A percentile compares a stretch with the other conserved stretches of the same genome.
These are phyloP conservation scores for Aphaenogaster ashmeadi DNA, from an alignment of 1,140 invertebrate genomes.

Conservation along the genomic window DNA sequence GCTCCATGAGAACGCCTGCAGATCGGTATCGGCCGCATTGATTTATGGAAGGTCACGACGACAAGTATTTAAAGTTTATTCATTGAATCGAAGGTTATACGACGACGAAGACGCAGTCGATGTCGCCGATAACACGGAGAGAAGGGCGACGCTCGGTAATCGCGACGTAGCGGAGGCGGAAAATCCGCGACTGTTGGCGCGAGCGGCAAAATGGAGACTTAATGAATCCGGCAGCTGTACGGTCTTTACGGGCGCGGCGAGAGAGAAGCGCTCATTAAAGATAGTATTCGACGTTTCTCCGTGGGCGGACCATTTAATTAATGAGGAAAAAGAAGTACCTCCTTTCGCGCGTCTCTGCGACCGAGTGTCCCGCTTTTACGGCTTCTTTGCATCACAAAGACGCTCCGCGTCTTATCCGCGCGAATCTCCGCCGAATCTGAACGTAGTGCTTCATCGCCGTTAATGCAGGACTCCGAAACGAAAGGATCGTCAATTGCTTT, in stretches of 20 bases:
- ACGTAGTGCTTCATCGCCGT: not conserved
- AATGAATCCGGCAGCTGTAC: conserved; percentile 15
- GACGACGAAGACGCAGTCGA: not conserved
- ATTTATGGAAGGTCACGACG: conserved; percentile 73
- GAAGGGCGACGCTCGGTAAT: not conserved
- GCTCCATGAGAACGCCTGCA: conserved; percentile 32
- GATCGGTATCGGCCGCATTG: conserved; percentile 70
- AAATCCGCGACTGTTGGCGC: not conserved
- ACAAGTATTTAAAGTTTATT: conserved; percentile 40
- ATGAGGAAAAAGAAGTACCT: not conserved
- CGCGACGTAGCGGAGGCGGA: conserved; percentile 12
- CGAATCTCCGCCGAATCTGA: not conserved
- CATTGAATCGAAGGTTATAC: conserved; percentile 64
- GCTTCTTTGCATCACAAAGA: conserved; percentile 14
- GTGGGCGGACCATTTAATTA: conserved; percentile 41
- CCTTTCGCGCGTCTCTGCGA: not conserved
- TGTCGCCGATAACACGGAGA: not conserved
- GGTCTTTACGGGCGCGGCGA: not conserved
- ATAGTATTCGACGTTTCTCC: conserved; percentile 13
- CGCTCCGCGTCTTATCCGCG: conserved; percentile 3
- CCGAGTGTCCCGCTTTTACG: not conserved
- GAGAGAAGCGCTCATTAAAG: not conserved
- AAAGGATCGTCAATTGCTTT: not conserved
- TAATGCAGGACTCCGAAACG: conserved; percentile 31
- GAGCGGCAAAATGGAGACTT: conserved; percentile 14